Base-by-base conservation (phyloP, 2,888 invertebrate genomes). In the Drosophila melanosoma region DNA sequence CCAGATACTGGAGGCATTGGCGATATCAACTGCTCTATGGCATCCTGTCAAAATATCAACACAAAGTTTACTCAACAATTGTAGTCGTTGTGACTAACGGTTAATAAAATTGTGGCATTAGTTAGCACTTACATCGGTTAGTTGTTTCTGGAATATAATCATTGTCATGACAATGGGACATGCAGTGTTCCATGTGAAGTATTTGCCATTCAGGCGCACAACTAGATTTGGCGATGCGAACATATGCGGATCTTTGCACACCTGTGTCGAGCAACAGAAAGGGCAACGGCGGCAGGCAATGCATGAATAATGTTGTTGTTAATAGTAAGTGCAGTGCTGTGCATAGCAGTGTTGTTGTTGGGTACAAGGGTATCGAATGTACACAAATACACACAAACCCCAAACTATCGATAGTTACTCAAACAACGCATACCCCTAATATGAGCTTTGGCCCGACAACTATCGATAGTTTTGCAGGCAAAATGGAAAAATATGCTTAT, bases 111-210 rank as follows among this genome's bases (percentile, higher is more conserved):
- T 15, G 20, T 15, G 15, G 12, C 6, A 23, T 42, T n/a, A 51
- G 26, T 51, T 64, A 64, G 33, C 49, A 84, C 94, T 94, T 92
- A 96, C 96, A 92, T 95, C 95, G 69, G 98, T 96, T 87, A 99
- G 94, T 66, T 97, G 96, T 87, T 97, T 95, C 91, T 97, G 96
- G 94, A 97, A 99, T 82, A 97, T 96, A 76, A 97, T 95, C 79
- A 97, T 94, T 79, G 98, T 97, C 91, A 98, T 95, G 88, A 99
- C 95, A 91, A 98, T 95, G 51, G 99, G 98, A 71, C 97, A 97
- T 83, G 99, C 99, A 83, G 96, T 96, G 82, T 96, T 94, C 98
- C 98, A 99, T 90, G 96, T 97, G 94, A 97, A 96, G 93, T 96
- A 97, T 94, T 98, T 97, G 87, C 96, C 96, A 91, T 96, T 96